Conservation (phyloP, 2,888 invertebrate species). For the Hesperia comma region DNA sequence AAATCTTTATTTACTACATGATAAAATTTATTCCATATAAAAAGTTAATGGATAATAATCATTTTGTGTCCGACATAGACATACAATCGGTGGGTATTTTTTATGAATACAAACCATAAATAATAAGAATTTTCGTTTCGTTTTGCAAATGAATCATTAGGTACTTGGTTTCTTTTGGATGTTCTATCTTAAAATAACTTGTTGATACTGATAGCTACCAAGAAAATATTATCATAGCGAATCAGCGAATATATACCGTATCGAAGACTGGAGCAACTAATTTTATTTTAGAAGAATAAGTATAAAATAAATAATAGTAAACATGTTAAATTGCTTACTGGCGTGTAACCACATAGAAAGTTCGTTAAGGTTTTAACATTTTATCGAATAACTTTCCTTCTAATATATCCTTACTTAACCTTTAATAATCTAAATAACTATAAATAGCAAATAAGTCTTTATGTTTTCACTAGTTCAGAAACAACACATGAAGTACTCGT, state of each 20-base stretch:
- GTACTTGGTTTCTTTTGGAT: not conserved
- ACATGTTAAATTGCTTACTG: too few species aligned
- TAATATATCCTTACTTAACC: not conserved
- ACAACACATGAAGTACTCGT: slow-evolving; percentile 79
- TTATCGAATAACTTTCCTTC: too few species aligned
- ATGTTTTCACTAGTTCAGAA: slow-evolving; percentile 51
- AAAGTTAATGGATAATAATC: not conserved
- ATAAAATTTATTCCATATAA: not conserved
- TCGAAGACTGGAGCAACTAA: too few species aligned
- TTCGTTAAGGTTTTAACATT: too few species aligned
- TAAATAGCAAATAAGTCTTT: not conserved
- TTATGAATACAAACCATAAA: not conserved
- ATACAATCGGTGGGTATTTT: slow-evolving; percentile 4
- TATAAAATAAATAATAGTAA: too few species aligned
- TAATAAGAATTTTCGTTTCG: not conserved
- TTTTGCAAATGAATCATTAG: not conserved
- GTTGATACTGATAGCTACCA: not conserved
- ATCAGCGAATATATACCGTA: too few species aligned
- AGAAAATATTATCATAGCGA: too few species aligned
- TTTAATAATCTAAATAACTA: not conserved
- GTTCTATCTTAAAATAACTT: not conserved
- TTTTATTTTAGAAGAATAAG: too few species aligned
- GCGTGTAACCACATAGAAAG: too few species aligned
- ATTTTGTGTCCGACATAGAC: not conserved
- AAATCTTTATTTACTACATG: too few species aligned